Conservation (phyloP, 2,888 invertebrate genomes). For the Aphidoletes aphidimyza region DNA sequence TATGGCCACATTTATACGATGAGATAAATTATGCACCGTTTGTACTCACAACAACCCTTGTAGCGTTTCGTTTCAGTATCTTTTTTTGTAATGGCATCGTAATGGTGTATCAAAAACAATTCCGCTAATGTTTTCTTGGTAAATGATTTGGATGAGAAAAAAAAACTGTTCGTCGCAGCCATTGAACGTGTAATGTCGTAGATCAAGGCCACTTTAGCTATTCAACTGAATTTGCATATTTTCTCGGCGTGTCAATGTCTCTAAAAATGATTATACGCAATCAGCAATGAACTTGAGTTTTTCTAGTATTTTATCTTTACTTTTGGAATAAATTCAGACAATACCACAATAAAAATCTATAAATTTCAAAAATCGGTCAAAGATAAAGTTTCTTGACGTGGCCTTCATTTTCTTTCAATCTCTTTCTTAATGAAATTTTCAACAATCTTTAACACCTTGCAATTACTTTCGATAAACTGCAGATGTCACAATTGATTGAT, state of each 20-base stretch:
- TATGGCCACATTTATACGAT: slow-evolving; percentile 21
- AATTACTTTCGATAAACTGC: not conserved
- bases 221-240: slow-evolving; percentile 47
- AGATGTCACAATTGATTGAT: slow-evolving; percentile 42
- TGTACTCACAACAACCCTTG: slow-evolving; percentile 23
- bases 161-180: not conserved
- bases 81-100: not conserved
- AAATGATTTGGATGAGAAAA: slow-evolving; percentile 52
- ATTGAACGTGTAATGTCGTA: not conserved
- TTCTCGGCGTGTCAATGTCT: not conserved
- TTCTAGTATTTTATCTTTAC: no score
- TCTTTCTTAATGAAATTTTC: not conserved
- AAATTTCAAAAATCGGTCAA: no score
- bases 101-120: slow-evolving; percentile 53
- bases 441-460: not conserved
- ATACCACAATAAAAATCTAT: no score
- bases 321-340: no score
- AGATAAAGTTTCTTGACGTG: no score
- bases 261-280: not conserved
- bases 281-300: not conserved
- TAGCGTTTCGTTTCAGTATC: slow-evolving; percentile 41
- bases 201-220: slow-evolving; percentile 39
- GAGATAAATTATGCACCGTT: slow-evolving; percentile 51
- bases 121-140: slow-evolving; percentile 37
- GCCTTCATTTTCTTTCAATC: no score